A percentile compares a stretch with the other conserved stretches of the same genome.
Evolutionary conservation across 2,797 vertebrate species (phyloP).

Genomic region (Galago senegalensis): DNA sequence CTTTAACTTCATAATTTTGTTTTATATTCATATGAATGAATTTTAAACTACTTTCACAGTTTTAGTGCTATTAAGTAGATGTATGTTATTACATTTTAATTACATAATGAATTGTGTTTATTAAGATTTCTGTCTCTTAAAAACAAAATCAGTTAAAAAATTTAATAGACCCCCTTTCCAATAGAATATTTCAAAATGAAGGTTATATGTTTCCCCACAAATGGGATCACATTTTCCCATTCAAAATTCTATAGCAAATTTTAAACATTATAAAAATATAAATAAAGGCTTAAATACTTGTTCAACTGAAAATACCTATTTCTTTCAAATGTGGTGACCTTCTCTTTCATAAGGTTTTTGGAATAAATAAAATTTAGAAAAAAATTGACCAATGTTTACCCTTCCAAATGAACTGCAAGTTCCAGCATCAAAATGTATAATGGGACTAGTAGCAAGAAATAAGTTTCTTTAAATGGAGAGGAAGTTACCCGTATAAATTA

Average conservation of each 20-base stretch:
- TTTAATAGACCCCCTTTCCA: neutral
- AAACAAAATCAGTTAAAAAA: constrained; percentile 22
- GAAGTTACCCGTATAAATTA: neutral
- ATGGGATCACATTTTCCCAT: constrained; percentile 47
- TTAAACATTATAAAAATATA: constrained; percentile 53
- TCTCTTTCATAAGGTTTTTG: constrained; percentile 22
- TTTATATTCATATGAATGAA: constrained; percentile 32
- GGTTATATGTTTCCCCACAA: constrained; percentile 47
- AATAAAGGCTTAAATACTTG: constrained; percentile 70
- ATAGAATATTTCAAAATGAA: constrained; percentile 55
- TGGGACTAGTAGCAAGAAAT: neutral
- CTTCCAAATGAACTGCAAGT: constrained; percentile 14
- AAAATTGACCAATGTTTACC: neutral
- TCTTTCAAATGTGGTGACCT: neutral
- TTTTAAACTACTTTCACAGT: neutral
- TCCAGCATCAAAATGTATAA: neutral
- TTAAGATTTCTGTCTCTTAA: constrained; percentile 40
- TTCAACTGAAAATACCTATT: constrained; percentile 41
- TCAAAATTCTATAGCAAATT: constrained; percentile 52
- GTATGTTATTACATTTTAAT: neutral
- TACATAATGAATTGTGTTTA: neutral
- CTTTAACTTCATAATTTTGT: constrained; percentile 10
- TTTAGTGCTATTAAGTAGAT: constrained; percentile 46
- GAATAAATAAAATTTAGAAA: constrained; percentile 9
- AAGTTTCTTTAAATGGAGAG: neutral